Base-by-base conservation (phyloP, 2,888 invertebrate genomes). In the Rapana venosa region DNA sequence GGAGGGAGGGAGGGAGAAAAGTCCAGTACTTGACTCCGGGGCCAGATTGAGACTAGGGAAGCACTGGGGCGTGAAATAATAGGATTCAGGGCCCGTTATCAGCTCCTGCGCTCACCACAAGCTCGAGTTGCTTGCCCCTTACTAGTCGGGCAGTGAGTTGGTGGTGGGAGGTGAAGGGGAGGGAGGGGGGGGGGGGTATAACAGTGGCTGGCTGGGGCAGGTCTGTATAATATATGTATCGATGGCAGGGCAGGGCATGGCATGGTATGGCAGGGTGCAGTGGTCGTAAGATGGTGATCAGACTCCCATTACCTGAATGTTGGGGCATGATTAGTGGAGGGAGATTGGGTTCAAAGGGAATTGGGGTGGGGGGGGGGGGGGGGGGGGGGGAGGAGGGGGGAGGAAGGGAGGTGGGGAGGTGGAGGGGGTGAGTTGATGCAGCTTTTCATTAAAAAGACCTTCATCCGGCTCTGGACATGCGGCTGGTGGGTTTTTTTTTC, bases 81-180 rank as follows among this genome's bases (percentile, higher is more conserved):
- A 85, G 85, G 85, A 85, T 85, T 85, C 85, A 85, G 85, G 85
- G 58, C 56, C 85, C 26, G 47, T 83, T 85, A 85, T 85, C 85
- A 58, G 85, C 85, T 58, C 36, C 35, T 32, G 79, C 22, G 35
- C 79, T 35, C 17, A 35, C 58, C 20, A 22, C n/a, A 11, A 81
- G 32, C 36, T 81, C 30, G 85, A 58, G 85, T n/a, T 85, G 47
- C 56, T 58, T 58, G 20, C 81, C 77, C 81, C 66, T 26, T 17
- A 13, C 35, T 32, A 8, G n/a, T 26, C n/a, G 26, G 74, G 74
- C 74, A n/a, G 30, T 74, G n/a, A n/a, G 26, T 2, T 17, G 66
- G 13, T 1, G 20, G n/a, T n/a, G n/a, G n/a, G n/a, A n/a, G n/a
- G n/a, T n/a, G n/a, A n/a, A n/a, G n/a, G n/a, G n/a, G n/a, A n/a